Evolutionary conservation across 2,113 vertebrate genomes (phyloP), one percentile per base, ranked within the genome.

Genomic region (Prionailurus bengalensis): DNA sequence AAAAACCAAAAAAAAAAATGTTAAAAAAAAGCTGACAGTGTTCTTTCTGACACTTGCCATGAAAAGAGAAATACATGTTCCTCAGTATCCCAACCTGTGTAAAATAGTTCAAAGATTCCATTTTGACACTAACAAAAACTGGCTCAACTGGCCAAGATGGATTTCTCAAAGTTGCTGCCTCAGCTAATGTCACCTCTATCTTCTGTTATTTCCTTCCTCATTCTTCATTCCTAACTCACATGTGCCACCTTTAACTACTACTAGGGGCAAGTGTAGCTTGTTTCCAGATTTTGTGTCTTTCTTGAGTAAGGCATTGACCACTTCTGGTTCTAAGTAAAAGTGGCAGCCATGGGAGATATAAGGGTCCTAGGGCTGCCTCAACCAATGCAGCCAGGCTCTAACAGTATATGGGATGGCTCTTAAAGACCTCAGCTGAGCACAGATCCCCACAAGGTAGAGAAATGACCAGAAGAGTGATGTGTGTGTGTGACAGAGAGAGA

Each of bases 241-340:
- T 79, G 78, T 84, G 95, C 80, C 73, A 98, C 68, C 74, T 96
- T 97, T 2, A 97, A 95, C 90, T 97, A 97, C 97, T 98, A 98
- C 97, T 97, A 96, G 71, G 70, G 42, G 86, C 89, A 97, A 96
- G 96, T 98, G 36, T 94, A 98, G 94, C 94, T 94, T 98, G 92
- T 97, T 96, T 98, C 88, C 91, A 97, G 91, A 97, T 97, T 98
- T 97, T 97, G 61, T 1, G 5, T 39, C 90, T 98, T 97, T 98
- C 97, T 97, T 97, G 86, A 79, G 95, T 84, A 97, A 95, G 92
- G n/a, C 83, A 97, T 96, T 97, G 96, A 94, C 92, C 33, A 83
- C 71, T 91, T 81, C 66, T 91, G 94, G 78, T 25, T 94, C 96
- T 98, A 98, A 98, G 95, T 92, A 97, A 97, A 98, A 98, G 85